Conservation (phyloP, 1,140 invertebrate genomes). For the Nymphalis io region DNA sequence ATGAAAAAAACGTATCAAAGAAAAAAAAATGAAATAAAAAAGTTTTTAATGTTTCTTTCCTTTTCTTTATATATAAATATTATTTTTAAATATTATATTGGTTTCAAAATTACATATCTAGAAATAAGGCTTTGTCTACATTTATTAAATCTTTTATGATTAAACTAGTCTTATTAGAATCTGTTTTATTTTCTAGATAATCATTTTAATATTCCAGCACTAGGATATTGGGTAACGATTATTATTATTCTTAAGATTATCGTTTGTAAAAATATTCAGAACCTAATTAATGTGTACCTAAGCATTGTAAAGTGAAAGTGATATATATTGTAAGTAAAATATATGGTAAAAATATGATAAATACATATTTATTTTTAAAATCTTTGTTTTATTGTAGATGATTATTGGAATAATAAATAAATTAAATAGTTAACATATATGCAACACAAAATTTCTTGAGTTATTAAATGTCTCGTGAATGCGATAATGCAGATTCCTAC, state of each 20-base stretch:
- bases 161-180: conserved; percentile 40
- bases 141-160: conserved; percentile 9
- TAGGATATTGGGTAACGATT: conserved; percentile 18
- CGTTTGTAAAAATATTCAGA: conserved; percentile 16
- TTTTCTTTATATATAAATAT: not conserved
- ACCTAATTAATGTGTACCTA: conserved; percentile 23
- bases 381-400: conserved; percentile 23
- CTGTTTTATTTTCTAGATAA: conserved; percentile 26
- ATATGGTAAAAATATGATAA: conserved; percentile 23
- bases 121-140: conserved; percentile 9
- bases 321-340: conserved; percentile 37
- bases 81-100: no score
- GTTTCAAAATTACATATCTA: no score
- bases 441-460: no score
- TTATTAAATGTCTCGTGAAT: no score
- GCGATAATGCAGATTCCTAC: no score
- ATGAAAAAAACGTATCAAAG: no score
- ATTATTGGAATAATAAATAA: not conserved
- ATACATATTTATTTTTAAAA: conserved; percentile 31
- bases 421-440: no score
- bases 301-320: conserved; percentile 32
- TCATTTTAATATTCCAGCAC: conserved; percentile 14
- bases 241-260: conserved; percentile 12
- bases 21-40: not conserved
- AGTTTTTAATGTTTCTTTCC: no score